Percentiles rank a stretch among this genome's conserved stretches.
Conservation (phyloP, 2,113 vertebrate genomes). For the Eurypyga helias region DNA sequence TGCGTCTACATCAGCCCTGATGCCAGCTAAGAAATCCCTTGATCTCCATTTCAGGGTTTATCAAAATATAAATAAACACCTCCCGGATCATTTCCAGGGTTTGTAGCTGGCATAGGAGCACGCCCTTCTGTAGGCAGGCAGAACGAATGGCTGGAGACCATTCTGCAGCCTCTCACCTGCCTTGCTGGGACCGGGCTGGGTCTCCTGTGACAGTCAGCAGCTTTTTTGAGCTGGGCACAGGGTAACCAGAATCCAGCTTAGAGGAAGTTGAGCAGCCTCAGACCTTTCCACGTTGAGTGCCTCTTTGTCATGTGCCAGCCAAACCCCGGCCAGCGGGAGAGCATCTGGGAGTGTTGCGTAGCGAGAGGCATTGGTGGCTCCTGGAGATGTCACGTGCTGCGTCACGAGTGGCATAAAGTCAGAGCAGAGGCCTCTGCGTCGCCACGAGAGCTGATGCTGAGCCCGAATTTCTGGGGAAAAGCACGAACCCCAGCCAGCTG, state of each 20-base stretch:
- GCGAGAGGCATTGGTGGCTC: background rate
- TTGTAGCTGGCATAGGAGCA: background rate
- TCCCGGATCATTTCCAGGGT: background rate
- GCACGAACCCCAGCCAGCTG: background rate
- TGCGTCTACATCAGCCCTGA: background rate
- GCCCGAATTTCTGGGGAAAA: background rate
- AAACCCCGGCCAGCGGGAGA: background rate
- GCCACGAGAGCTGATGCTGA: background rate
- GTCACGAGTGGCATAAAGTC: background rate
- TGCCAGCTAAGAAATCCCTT: background rate
- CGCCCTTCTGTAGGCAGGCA: background rate
- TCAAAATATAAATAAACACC: background rate
- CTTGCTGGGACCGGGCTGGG: background rate
- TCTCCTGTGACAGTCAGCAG: background rate
- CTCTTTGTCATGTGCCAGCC: background rate
- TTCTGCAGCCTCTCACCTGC: background rate
- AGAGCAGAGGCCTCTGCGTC: background rate
- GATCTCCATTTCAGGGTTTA: background rate
- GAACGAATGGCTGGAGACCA: background rate
- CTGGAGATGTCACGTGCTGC: background rate
- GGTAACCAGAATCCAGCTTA: background rate
- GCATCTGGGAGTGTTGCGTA: fast-evolving
- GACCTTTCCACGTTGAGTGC: background rate
- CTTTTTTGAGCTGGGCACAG: background rate
- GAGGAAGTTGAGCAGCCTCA: background rate